Conservation (phyloP, 2,888 invertebrate genomes). For the Blera fallax region DNA sequence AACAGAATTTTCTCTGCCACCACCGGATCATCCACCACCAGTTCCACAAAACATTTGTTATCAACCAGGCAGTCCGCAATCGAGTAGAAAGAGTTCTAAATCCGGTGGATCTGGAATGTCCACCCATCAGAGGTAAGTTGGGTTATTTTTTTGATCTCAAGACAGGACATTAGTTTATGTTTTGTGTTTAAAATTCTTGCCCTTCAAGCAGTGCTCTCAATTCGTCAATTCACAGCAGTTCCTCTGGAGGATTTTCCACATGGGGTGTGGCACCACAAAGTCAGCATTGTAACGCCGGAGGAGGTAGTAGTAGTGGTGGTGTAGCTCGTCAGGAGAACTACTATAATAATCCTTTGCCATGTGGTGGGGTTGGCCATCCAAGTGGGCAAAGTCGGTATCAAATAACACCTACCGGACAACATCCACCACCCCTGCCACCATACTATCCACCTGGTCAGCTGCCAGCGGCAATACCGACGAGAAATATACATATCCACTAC, state of each 20-base stretch:
- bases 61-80: constrained; percentile 81
- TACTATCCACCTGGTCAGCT: constrained; percentile 78
- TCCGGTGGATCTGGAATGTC: constrained; percentile 81
- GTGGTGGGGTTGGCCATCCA: constrained; percentile 73
- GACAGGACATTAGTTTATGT: constrained; percentile 22
- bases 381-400: constrained; percentile 80
- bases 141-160: not conserved
- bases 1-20: constrained; percentile 84
- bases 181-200: constrained; percentile 18
- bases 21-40: constrained; percentile 85
- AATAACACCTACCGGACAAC: constrained; percentile 81
- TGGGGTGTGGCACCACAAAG: constrained; percentile 80
- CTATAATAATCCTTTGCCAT: constrained; percentile 81
- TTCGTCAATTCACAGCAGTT: constrained; percentile 81
- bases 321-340: constrained; percentile 79
- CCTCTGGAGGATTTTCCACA: constrained; percentile 82
- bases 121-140: constrained; percentile 80
- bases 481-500: constrained; percentile 81
- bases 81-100: constrained; percentile 81
- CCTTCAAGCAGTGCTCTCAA: constrained; percentile 78
- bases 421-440: constrained; percentile 80
- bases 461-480: constrained; percentile 74
- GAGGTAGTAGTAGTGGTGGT: constrained; percentile 30
- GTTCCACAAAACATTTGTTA: constrained; percentile 80
- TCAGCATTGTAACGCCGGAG: constrained; percentile 75